Base-by-base conservation (phyloP, 2,888 invertebrate genomes). In the Dusona sp. region DNA sequence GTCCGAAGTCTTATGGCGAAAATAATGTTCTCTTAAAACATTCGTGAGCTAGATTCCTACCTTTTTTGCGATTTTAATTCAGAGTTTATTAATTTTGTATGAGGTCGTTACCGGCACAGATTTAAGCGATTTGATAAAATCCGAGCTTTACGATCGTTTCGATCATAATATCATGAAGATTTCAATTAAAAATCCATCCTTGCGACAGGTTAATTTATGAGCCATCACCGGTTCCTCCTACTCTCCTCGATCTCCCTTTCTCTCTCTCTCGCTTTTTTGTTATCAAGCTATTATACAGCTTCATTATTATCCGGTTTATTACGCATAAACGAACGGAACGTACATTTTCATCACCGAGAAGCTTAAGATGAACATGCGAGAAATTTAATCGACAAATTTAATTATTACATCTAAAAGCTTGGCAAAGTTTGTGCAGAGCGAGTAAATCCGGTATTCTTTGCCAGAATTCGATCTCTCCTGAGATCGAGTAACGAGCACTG, bases 131-230 rank as follows among this genome's bases (percentile, higher is more conserved):
- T 57, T 57, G 22, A 57, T 57, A 11, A 25, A 25, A 57, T 25
- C 11, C 25, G 11, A 57, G 25, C 57, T 57, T 25, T 25, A 57
- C 3, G 13, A 8, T 57, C 57, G 16, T 61, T 13, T 29, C n/a
- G 25, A 29, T 61, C 29, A 61, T 61, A 61, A 61, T 61, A 61
- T 29, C 29, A 16, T 61, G 13, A 61, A 61, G 57, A 61, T 61
- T 61, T 29, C 57, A 61, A 61, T 61, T 61, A 61, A 61, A 61
- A 61, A 29, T 29, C 16, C 57, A 29, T 61, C 57, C 57, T 29
- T 29, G 57, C 57, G 29, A 29, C 57, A 29, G 25, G 25, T 61
- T 29, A 61, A 13, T 25, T 29, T 13, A 29, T 57, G 13, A 13
- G n/a, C 25, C 57, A 57, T 57, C 57, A 57, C 25, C 57, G 25